A percentile compares a stretch with the other conserved stretches of the same genome.
Evolutionary conservation across 2,888 invertebrate species (phyloP).

Genomic region (Eupithecia tripunctaria): DNA sequence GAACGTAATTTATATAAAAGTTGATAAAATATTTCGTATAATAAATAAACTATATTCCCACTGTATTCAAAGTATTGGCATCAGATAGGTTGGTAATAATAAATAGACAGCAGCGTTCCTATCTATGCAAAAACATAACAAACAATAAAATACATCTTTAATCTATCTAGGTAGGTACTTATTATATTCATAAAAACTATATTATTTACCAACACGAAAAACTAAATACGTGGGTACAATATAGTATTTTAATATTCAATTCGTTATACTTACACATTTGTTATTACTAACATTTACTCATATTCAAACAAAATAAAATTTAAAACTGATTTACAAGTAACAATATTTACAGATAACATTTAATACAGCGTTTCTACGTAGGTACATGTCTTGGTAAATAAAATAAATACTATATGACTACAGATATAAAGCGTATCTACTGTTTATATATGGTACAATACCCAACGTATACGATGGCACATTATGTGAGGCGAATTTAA

Average conservation of each 20-base stretch:
- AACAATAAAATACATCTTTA: constrained; percentile 26
- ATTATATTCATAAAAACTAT: constrained; percentile 26
- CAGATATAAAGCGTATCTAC: constrained; percentile 48
- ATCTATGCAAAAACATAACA: constrained; percentile 31
- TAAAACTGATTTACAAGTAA: constrained; percentile 63
- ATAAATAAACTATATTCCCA: constrained; percentile 31
- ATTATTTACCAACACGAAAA: constrained; percentile 24
- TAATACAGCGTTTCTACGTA: constrained; percentile 39
- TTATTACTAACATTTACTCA: constrained; percentile 44
- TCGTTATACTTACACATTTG: constrained; percentile 43
- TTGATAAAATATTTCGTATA: constrained; percentile 30
- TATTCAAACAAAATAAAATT: constrained; percentile 54
- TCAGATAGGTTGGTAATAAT: constrained; percentile 21
- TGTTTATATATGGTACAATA: not conserved
- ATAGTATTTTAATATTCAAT: constrained; percentile 25
- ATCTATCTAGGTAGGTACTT: constrained; percentile 10
- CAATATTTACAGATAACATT: constrained; percentile 67
- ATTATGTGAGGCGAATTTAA: not conserved
- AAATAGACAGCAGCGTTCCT: not conserved
- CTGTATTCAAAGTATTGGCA: constrained; percentile 30
- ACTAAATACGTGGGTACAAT: constrained; percentile 16
- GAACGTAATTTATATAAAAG: constrained; percentile 34
- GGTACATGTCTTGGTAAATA: constrained; percentile 55
- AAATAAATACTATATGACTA: constrained; percentile 55
- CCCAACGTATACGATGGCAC: constrained; percentile 18